Conservation (phyloP, 2,797 vertebrate genomes). For the Adelosebastes latens region DNA sequence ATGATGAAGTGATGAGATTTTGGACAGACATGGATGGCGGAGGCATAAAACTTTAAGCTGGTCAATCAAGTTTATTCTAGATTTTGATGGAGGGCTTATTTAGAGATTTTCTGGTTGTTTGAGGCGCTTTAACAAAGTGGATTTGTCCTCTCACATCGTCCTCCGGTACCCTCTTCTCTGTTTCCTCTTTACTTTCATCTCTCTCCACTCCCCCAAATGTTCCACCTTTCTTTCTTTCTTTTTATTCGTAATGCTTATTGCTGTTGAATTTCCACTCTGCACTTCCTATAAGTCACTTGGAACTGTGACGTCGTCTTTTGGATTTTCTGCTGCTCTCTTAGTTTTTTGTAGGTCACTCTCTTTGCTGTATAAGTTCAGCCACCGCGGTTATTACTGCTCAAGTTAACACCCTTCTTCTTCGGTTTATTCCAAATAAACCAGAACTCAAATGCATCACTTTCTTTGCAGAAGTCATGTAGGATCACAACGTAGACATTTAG, state of each 20-base stretch:
- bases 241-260: neutral
- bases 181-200: neutral
- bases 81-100: neutral
- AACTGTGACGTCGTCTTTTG: neutral
- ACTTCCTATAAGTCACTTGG: neutral
- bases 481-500: neutral
- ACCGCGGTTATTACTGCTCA: neutral
- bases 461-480: neutral
- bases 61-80: neutral
- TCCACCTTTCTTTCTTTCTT: neutral
- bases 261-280: neutral
- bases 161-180: neutral
- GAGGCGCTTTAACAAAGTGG: neutral
- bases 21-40: too few species aligned
- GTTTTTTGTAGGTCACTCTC: neutral
- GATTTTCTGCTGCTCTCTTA: neutral
- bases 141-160: neutral
- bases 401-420: neutral
- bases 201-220: too few species aligned
- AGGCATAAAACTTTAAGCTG: too few species aligned
- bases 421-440: neutral
- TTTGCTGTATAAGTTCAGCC: neutral
- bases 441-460: neutral
- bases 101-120: neutral
- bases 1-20: too few species aligned